A percentile compares a stretch with the other conserved stretches of the same genome.
These are phyloP conservation scores for Metopolophium dirhodum DNA, from an alignment of 1,140 invertebrate genomes.

Conservation along the genomic window DNA sequence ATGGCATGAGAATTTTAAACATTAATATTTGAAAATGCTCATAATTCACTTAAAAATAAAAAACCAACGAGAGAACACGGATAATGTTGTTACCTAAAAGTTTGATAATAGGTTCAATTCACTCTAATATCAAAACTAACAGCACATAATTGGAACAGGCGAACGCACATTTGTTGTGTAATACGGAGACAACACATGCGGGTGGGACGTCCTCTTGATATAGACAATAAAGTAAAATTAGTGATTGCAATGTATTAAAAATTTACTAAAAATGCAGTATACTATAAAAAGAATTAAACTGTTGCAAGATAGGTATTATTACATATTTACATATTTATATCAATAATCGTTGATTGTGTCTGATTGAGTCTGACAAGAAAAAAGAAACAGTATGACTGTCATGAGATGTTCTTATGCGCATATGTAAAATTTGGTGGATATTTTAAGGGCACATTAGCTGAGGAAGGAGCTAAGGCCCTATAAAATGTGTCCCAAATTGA, in stretches of 20 bases:
- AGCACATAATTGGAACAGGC: too few species aligned
- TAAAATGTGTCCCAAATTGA: background rate
- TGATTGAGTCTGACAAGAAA: background rate
- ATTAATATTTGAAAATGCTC: too few species aligned
- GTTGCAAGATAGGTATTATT: background rate
- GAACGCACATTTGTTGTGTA: too few species aligned
- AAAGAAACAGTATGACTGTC: background rate
- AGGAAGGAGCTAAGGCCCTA: too few species aligned
- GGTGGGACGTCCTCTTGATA: too few species aligned
- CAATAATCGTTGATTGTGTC: background rate
- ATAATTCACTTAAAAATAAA: too few species aligned
- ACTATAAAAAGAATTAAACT: background rate
- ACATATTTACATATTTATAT: background rate
- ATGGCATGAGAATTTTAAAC: too few species aligned
- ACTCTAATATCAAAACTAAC: too few species aligned
- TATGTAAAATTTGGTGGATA: background rate
- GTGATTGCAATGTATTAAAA: background rate
- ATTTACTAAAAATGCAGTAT: background rate
- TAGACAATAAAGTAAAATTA: background rate
- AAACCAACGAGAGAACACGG: too few species aligned
- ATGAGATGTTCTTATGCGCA: background rate
- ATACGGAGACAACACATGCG: too few species aligned
- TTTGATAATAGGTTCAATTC: too few species aligned
- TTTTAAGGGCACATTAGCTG: rapidly evolving
- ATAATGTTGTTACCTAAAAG: too few species aligned